Evolutionary conservation across 2,888 invertebrate species (phyloP), one percentile per base, ranked within the genome.

Genomic region (Lymantria monacha): DNA sequence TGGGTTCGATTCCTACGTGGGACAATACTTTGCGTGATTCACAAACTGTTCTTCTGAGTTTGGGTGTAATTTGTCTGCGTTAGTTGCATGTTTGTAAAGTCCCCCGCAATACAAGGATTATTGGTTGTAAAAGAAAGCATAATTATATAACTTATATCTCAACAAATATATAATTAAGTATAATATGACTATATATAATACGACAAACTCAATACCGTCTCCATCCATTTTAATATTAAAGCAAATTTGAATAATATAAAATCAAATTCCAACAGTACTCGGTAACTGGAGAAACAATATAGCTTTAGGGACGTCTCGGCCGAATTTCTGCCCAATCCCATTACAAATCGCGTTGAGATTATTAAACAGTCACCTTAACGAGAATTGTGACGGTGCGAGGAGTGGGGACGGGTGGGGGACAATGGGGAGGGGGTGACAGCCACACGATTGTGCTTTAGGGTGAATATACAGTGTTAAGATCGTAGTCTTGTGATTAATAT

Each of bases 341-440:
- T 84, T 81, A 83, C 64, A 75, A 75, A 78, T 81, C 82, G 80
- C 83, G 83, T 83, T 83, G 84, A 83, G 83, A 85, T 84, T 80
- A 83, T 84, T 84, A 83, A 81, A 81, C 84, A 83, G 83, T 81
- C 83, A 83, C 79, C 81, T 82, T 83, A 83, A 82, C 74, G 81
- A 79, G 83, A 77, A 81, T 71, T 70, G 74, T 66, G 70, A 66
- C 59, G 64, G 66, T 49, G 51, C 45, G 51, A 58, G 56, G 55
- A 48, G 44, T 49, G 38, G 47, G 45, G 42, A 30, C 30, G 42
- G 55, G 44, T 45, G 44, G 49, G 9, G 46, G 31, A 37, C 30
- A 3, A 3, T 36, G 31, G 44, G 8, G 40, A 42, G 37, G 42
- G 22, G n/a, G 50, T 36, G 48, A 14, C 33, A 13, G 9, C 40